Evolutionary conservation across 2,888 invertebrate genomes (phyloP).

Genomic region (Zaprionus bogoriensis): DNA sequence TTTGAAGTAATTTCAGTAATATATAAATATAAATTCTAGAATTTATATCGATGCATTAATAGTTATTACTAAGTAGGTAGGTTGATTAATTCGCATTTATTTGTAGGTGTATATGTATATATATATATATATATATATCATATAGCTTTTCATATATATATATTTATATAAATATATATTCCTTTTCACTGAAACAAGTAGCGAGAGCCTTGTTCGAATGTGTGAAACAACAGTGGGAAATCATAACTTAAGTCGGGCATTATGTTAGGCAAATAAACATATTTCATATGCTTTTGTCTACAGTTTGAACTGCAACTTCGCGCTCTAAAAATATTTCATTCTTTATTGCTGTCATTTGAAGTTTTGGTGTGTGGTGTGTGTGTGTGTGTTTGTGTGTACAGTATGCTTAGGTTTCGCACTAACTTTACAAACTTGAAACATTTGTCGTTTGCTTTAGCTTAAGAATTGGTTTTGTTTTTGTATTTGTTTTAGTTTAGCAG

Average conservation of each 20-base stretch:
- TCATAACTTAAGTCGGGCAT: conserved; percentile 16
- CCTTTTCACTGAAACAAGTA: conserved; percentile 43
- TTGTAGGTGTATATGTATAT: conserved; percentile 32
- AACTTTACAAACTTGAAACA: conserved; percentile 5
- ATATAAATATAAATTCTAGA: conserved; percentile 73
- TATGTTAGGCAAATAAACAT: conserved; percentile 58
- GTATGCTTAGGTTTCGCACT: conserved; percentile 47
- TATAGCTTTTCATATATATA: conserved; percentile 26
- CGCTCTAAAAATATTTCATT: conserved; percentile 47
- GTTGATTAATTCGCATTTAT: conserved; percentile 66
- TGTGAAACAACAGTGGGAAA: conserved; percentile 30
- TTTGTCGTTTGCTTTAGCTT: conserved; percentile 10
- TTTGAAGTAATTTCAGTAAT: conserved; percentile 57
- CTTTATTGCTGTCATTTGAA: conserved; percentile 46
- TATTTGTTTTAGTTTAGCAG: conserved; percentile 21
- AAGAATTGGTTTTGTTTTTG: conserved; percentile 32
- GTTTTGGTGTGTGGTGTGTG: conserved; percentile 69
- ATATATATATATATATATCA: conserved; percentile 23
- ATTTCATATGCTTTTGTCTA: conserved; percentile 62
- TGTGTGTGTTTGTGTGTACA: too few species aligned
- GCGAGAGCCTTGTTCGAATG: conserved; percentile 38
- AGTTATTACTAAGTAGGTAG: conserved; percentile 73
- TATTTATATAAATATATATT: conserved; percentile 32
- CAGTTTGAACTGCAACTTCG: conserved; percentile 38
- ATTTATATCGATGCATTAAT: conserved; percentile 61